These are phyloP conservation scores for Coturnix japonica DNA, from an alignment of 2,113 vertebrate genomes.

Conservation along the genomic window DNA sequence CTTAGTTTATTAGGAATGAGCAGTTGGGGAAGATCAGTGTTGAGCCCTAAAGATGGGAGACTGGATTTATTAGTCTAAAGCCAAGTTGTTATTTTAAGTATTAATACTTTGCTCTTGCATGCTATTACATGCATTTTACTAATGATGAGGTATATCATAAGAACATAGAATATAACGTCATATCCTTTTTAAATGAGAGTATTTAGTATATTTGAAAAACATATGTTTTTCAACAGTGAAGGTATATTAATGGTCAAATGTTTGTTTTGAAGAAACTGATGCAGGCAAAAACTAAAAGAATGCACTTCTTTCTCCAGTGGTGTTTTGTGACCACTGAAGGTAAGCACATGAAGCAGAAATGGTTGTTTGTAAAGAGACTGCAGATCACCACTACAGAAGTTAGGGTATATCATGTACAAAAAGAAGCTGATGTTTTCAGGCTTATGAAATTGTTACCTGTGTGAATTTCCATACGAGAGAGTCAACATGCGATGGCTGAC, in stretches of 20 bases:
- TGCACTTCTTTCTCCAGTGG: not conserved
- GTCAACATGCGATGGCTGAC: not conserved
- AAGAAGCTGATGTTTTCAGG: not conserved
- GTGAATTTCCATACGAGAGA: not conserved
- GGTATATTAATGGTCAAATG: not conserved
- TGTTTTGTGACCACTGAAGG: not conserved
- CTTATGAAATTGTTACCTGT: not conserved
- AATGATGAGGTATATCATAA: not conserved
- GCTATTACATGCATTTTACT: not conserved
- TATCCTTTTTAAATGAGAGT: not conserved
- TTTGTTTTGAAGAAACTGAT: not conserved
- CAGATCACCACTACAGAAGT: not conserved
- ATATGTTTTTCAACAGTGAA: not conserved
- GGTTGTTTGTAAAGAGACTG: not conserved
- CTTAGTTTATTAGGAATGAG: not conserved
- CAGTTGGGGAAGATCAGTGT: not conserved
- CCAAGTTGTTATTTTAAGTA: not conserved
- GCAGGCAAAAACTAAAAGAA: not conserved
- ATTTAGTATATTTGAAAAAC: not conserved
- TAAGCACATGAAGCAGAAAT: not conserved
- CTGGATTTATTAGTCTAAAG: slow-evolving; percentile 29
- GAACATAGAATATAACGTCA: not conserved
- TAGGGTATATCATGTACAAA: not conserved
- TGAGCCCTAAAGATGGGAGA: not conserved
- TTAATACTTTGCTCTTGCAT: not conserved